phyloP scores from a whole-genome alignment of 2,888 invertebrate species.

The Meteorus cinctellus region DNA sequence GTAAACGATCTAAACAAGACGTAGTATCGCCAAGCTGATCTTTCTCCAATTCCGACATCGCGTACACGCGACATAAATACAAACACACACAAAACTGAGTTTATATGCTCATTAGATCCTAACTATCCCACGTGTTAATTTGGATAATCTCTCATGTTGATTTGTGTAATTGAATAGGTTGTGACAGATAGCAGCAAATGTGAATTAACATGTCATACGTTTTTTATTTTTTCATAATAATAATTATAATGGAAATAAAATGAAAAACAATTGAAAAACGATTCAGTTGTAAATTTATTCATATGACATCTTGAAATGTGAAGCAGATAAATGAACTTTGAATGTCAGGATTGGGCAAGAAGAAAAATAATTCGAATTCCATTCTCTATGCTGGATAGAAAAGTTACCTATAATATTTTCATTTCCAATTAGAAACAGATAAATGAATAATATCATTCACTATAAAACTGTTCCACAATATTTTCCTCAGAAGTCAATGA shows the following conservation, averaged over 20 bases:
- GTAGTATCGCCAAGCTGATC: slow-evolving; percentile 53
- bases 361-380: too few relatives aligned
- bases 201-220: neutral
- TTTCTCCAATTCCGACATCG: slow-evolving; percentile 51
- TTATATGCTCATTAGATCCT: slow-evolving; percentile 35
- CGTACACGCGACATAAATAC: slow-evolving; percentile 43
- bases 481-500: too few relatives aligned
- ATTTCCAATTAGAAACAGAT: too few relatives aligned
- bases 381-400: too few relatives aligned
- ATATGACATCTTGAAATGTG: too few relatives aligned
- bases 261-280: neutral
- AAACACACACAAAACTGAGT: neutral
- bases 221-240: slow-evolving; percentile 14
- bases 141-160: slow-evolving; percentile 62
- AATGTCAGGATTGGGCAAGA: too few relatives aligned
- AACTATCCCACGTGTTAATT: slow-evolving; percentile 62
- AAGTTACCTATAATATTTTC: too few relatives aligned
- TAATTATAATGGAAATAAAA: neutral
- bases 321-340: too few relatives aligned
- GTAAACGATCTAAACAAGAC: slow-evolving; percentile 60
- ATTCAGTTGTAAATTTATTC: neutral
- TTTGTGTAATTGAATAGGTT: neutral
- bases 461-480: too few relatives aligned
- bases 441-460: too few relatives aligned
- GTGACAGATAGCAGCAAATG: too few relatives aligned